phyloP scores from a whole-genome alignment of 2,113 vertebrate genomes.

The Sclerurus mexicanus region DNA sequence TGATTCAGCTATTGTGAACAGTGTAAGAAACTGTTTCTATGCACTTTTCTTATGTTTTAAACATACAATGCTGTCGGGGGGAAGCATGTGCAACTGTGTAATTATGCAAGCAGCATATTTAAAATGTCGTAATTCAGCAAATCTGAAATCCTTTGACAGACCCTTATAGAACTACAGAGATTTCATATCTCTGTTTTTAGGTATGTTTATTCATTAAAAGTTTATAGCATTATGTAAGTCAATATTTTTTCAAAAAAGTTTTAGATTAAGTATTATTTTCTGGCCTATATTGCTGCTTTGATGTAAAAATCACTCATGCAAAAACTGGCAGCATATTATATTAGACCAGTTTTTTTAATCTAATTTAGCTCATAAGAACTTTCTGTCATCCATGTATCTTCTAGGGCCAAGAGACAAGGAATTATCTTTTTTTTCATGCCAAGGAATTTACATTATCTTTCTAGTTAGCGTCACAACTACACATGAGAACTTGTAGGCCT shows the following conservation, averaged over 20 bases:
- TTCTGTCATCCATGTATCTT: not conserved
- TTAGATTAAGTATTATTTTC: not conserved
- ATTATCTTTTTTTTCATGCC: not conserved
- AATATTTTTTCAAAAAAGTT: rapidly evolving
- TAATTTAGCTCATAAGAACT: not conserved
- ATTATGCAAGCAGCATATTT: not conserved
- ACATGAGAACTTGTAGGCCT: not conserved
- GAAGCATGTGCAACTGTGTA: not conserved
- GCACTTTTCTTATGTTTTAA: not conserved
- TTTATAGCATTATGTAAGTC: not conserved
- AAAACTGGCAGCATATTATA: not conserved
- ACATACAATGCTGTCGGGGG: not conserved
- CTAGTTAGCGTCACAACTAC: not conserved
- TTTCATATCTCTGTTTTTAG: not conserved
- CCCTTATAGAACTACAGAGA: not conserved
- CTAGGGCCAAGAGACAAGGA: not conserved
- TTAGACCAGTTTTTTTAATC: not conserved
- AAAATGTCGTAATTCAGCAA: not conserved
- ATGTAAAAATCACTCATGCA: not conserved
- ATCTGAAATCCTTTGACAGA: not conserved
- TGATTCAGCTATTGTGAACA: not conserved
- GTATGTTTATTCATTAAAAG: not conserved
- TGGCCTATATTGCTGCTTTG: not conserved
- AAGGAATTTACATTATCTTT: not conserved
- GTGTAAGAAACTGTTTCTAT: not conserved